Percentiles rank a stretch among this genome's conserved stretches.
Conservation (phyloP, 2,888 invertebrate genomes). For the Gandaritis pyraliata region DNA sequence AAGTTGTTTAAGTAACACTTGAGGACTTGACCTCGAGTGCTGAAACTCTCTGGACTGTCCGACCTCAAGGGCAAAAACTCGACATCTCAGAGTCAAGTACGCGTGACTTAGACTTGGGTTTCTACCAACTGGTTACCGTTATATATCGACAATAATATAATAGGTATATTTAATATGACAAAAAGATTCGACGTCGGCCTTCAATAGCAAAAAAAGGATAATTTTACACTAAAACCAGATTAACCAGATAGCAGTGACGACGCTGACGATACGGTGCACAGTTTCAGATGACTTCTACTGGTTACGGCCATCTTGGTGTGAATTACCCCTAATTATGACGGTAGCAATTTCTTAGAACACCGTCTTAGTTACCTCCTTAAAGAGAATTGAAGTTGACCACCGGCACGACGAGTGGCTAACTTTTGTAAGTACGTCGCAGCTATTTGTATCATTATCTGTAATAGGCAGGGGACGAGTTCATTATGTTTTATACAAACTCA, state of each 20-base stretch:
- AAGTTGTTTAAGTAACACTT: constrained; percentile 35
- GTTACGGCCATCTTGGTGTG: too few relatives aligned
- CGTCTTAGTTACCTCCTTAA: background rate
- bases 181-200: too few relatives aligned
- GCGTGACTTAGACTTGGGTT: constrained; percentile 17
- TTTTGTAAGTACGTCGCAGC: constrained; percentile 2
- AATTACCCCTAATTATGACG: background rate
- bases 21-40: constrained; percentile 34
- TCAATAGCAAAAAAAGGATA: too few relatives aligned
- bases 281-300: too few relatives aligned
- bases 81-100: constrained; percentile 22
- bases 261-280: too few relatives aligned
- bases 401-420: constrained; percentile 13
- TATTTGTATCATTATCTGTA: background rate
- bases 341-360: background rate
- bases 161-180: too few relatives aligned
- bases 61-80: constrained; percentile 29
- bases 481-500: background rate
- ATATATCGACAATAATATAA: background rate
- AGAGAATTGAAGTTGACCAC: constrained; percentile 21
- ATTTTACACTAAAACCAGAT: too few relatives aligned
- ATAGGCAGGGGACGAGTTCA: background rate
- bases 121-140: background rate
- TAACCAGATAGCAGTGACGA: too few relatives aligned
- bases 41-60: constrained; percentile 29